Conservation (phyloP, 2,797 vertebrate genomes). For the Microcaecilia unicolor region DNA sequence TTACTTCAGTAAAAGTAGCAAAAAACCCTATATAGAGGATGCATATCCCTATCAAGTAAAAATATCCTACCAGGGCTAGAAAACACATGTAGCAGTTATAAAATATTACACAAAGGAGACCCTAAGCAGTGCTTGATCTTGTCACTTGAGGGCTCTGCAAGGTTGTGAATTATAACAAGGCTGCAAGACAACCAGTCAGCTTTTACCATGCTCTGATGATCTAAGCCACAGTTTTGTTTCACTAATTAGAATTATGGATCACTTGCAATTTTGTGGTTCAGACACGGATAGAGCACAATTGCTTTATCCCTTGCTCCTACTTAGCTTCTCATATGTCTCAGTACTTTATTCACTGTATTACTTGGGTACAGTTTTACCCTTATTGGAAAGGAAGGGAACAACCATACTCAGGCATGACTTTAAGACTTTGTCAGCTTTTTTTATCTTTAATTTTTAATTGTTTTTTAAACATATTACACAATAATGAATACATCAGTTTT, state of each 20-base stretch:
- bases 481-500: too few relatives aligned
- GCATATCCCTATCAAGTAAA: too few relatives aligned
- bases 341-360: constrained; percentile 38
- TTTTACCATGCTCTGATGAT: neutral
- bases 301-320: constrained; percentile 19
- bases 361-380: constrained; percentile 28
- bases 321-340: constrained; percentile 35
- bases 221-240: constrained; percentile 17
- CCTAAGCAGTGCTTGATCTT: neutral
- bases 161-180: constrained; percentile 39
- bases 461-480: too few relatives aligned
- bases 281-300: constrained; percentile 13
- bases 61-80: too few relatives aligned
- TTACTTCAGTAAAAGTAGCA: too few relatives aligned
- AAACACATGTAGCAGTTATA: too few relatives aligned
- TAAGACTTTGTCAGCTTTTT: too few relatives aligned
- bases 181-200: fast-evolving
- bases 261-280: constrained; percentile 31
- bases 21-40: too few relatives aligned
- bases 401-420: constrained; percentile 5
- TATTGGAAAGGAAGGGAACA: constrained; percentile 22
- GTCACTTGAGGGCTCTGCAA: constrained; percentile 72
- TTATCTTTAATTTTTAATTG: too few relatives aligned
- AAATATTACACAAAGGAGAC: fast-evolving
- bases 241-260: constrained; percentile 31